These are phyloP conservation scores for Luscinia luscinia DNA, from an alignment of 2,797 vertebrate species.

Conservation along the genomic window DNA sequence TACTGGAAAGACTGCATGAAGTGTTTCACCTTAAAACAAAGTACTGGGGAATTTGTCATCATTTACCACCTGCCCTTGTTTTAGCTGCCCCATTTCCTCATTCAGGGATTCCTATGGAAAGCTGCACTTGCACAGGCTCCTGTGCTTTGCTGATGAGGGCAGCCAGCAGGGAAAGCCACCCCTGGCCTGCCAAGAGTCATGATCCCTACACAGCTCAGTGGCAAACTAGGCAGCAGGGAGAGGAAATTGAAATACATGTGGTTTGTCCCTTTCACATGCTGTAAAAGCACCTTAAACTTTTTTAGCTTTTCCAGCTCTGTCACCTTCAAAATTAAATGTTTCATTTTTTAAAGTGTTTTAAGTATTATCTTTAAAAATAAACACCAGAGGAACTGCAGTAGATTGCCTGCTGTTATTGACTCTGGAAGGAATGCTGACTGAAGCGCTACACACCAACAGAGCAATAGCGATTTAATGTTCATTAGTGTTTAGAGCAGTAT, in stretches of 20 bases:
- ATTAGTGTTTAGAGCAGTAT: conserved; percentile 57
- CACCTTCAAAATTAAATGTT: conserved; percentile 4
- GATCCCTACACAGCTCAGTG: accelerated
- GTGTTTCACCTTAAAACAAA: neutral
- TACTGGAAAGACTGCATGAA: accelerated
- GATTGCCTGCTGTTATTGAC: conserved; percentile 55
- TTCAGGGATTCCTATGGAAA: neutral
- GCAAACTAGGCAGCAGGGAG: neutral
- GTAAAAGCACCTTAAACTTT: neutral
- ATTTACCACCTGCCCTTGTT: neutral
- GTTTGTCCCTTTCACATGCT: neutral
- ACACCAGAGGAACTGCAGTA: neutral
- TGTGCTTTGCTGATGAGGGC: neutral
- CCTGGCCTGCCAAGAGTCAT: no score
- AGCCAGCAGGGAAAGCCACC: neutral
- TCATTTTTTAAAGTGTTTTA: conserved; percentile 15
- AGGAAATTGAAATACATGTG: neutral
- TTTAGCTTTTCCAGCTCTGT: neutral
- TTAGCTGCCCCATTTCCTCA: neutral
- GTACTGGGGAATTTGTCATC: neutral
- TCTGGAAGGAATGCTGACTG: conserved; percentile 38
- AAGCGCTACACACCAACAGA: conserved; percentile 15
- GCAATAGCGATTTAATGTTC: conserved; percentile 54
- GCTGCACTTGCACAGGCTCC: neutral
- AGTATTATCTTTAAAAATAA: conserved; percentile 61